Percentiles rank a stretch among this genome's conserved stretches.
These are phyloP conservation scores for Sminthopsis crassicaudata DNA, from an alignment of 2,113 vertebrate genomes.

Conservation along the genomic window DNA sequence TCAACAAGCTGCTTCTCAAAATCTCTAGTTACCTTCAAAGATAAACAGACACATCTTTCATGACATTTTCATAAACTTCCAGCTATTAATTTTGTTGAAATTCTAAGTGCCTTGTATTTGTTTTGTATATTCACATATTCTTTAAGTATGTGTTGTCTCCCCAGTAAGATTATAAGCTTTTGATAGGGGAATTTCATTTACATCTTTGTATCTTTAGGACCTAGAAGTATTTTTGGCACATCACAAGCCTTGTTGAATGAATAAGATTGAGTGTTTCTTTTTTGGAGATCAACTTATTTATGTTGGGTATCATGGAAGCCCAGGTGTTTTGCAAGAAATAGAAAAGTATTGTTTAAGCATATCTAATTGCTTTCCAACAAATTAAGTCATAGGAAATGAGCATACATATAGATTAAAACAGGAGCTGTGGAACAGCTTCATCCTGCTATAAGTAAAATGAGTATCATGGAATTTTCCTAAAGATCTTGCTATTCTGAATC, in stretches of 20 bases:
- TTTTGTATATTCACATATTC: background rate
- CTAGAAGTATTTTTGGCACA: background rate
- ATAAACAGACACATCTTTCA: background rate
- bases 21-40: background rate
- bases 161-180: background rate
- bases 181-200: background rate
- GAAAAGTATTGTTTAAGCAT: background rate
- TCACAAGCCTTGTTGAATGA: background rate
- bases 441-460: no score
- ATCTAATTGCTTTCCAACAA: background rate
- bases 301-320: background rate
- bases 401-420: background rate
- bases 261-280: background rate
- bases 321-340: background rate
- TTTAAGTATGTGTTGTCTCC: background rate
- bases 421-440: no score
- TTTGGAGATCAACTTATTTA: background rate
- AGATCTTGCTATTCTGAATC: no score
- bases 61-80: background rate
- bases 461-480: no score
- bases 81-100: background rate
- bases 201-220: background rate
- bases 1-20: background rate
- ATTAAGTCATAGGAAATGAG: background rate
- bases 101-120: background rate